Evolutionary conservation across 2,113 vertebrate species (phyloP), one percentile per base, ranked within the genome.

Genomic region (Istiophorus platypterus): DNA sequence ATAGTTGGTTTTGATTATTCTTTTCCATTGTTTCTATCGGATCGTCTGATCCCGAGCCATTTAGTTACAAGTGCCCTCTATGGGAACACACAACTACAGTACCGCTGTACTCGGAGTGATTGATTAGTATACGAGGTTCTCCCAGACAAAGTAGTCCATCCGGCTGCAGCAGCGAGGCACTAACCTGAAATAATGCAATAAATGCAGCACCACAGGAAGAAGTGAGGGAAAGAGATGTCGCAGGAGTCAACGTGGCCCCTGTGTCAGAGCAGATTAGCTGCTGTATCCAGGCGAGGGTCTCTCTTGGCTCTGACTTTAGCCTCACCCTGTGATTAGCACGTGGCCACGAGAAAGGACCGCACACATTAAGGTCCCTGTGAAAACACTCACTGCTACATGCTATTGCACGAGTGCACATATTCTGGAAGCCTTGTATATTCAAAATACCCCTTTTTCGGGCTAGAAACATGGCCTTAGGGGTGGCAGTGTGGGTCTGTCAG

Each of bases 311-410:
- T 39, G 79, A 78, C 71, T 77, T 72, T 12, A 77, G 72, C 68
- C 71, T 89, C 34, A 58, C 17, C 74, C 56, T 63, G 74, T 87
- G 81, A 90, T 86, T 68, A 84, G 69, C 74, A 75, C 52, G 42
- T 54, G 51, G 42, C 29, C 80, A 39, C 1, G 24, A 49, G 39
- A 76, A 73, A 13, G 20, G 20, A 20, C 24, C 14, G 65, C 70
- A 68, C 65, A 41, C 39, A 20, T 31, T 18, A 37, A 41, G 31
- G 39, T 20, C 72, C 26, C 18, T 66, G 12, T 13, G 42, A 66
- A 47, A 13, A 58, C 26, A 4, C 57, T 75, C 41, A 41, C 1
- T 1, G 15, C 31, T 66, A 4, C 39, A 39, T 20, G 22, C 7
- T 34, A 10, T 27, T 5, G 2, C n/a, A 59, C 29, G 17, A 27